A percentile compares a stretch with the other conserved stretches of the same genome.
phyloP scores from a whole-genome alignment of 2,888 invertebrate species.

The Hirtodrosophila histrioides region DNA sequence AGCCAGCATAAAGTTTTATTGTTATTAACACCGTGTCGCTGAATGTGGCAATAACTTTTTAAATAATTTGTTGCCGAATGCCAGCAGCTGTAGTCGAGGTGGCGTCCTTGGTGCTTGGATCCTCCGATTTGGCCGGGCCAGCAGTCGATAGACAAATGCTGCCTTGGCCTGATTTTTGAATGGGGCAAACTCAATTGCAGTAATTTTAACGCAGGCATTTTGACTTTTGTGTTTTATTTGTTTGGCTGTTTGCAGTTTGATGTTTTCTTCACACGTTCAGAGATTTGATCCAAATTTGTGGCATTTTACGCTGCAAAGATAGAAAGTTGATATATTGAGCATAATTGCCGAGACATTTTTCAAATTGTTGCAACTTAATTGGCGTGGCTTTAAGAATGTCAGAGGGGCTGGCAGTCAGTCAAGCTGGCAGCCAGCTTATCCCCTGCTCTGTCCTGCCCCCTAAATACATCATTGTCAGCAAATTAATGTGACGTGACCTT shows the following conservation, averaged over 20 bases:
- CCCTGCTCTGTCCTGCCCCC: slow-evolving; percentile 20
- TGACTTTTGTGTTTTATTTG: slow-evolving; percentile 20
- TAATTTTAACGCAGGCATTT: slow-evolving; percentile 76
- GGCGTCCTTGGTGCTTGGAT: background rate
- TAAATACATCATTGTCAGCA: slow-evolving; percentile 80
- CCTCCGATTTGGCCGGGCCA: slow-evolving; percentile 31
- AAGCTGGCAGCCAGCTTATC: slow-evolving; percentile 3
- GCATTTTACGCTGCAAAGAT: slow-evolving; percentile 55
- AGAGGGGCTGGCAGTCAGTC: slow-evolving; percentile 11
- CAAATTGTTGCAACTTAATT: slow-evolving; percentile 60
- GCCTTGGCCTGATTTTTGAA: slow-evolving; percentile 37
- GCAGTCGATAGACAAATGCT: slow-evolving; percentile 39
- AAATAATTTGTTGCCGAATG: slow-evolving; percentile 80
- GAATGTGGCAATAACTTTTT: slow-evolving; percentile 79
- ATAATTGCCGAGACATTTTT: slow-evolving; percentile 51
- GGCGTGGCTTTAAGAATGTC: slow-evolving; percentile 61
- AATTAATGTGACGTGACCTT: slow-evolving; percentile 82
- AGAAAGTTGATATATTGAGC: slow-evolving; percentile 30
- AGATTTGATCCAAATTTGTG: slow-evolving; percentile 17
- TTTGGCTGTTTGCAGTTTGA: slow-evolving; percentile 11
- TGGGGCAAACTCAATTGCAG: slow-evolving; percentile 65
- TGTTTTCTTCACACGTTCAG: slow-evolving; percentile 37
- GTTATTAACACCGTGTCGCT: slow-evolving; percentile 79
- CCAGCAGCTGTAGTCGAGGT: slow-evolving; percentile 57
- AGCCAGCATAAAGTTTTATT: slow-evolving; percentile 82